A percentile compares a stretch with the other conserved stretches of the same genome.
phyloP scores from a whole-genome alignment of 2,888 invertebrate genomes.

The Microplitis deprimator region DNA sequence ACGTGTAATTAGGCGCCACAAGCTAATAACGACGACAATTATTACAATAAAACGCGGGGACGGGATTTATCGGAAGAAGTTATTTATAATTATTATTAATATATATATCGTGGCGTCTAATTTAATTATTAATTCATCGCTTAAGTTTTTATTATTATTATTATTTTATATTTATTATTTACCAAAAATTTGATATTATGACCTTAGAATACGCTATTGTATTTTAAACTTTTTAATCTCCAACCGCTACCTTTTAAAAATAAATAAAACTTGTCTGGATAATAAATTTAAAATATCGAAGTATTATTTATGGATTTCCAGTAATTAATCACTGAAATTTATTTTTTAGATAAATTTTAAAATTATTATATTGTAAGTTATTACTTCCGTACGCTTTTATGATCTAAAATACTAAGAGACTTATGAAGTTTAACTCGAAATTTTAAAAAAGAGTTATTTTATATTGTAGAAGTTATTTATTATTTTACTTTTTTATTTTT shows the following conservation, averaged over 20 bases:
- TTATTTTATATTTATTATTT: neutral
- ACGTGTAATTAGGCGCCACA: conserved; percentile 33
- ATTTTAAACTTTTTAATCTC: neutral
- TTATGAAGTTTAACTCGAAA: too few species aligned
- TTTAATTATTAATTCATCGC: neutral
- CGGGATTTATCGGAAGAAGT: conserved; percentile 39
- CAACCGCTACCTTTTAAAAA: neutral
- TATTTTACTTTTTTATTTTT: too few species aligned
- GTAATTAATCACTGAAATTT: too few species aligned
- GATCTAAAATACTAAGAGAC: too few species aligned
- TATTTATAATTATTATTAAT: neutral
- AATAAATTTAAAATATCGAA: neutral
- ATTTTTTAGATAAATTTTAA: too few species aligned
- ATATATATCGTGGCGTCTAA: conserved; percentile 5
- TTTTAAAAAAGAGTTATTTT: too few species aligned
- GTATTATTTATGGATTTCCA: too few species aligned
- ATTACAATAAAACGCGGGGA: conserved; percentile 37
- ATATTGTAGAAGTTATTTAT: too few species aligned
- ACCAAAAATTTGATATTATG: conserved; percentile 7
- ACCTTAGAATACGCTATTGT: neutral
- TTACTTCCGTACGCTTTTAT: too few species aligned
- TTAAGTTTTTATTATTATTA: neutral
- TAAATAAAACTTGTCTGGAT: neutral
- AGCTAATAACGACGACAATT: conserved; percentile 37
- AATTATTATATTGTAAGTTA: too few species aligned